Evolutionary conservation across 2,888 invertebrate species (phyloP).

Genomic region (Chymomyza caudatula): DNA sequence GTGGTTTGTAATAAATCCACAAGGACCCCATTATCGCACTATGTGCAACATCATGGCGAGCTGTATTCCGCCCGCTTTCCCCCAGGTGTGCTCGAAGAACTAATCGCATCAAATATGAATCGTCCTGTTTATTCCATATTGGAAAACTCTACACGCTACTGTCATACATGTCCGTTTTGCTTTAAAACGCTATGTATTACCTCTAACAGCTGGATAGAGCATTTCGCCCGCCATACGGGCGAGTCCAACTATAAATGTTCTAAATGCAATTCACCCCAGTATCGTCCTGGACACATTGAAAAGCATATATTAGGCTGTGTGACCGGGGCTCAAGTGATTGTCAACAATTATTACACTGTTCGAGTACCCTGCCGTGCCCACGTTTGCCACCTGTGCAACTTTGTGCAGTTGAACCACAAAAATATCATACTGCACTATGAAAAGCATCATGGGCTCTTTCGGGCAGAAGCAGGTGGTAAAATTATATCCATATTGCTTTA

Average conservation of each 20-base stretch:
- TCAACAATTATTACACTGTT: background rate
- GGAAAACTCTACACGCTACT: slow-evolving; percentile 20
- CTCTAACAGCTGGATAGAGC: slow-evolving; percentile 80
- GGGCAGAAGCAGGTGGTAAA: slow-evolving; percentile 27
- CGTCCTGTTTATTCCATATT: slow-evolving; percentile 30
- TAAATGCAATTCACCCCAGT: slow-evolving; percentile 77
- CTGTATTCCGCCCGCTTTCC: slow-evolving; percentile 68
- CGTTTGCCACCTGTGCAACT: slow-evolving; percentile 86
- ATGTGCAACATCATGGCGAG: slow-evolving; percentile 64
- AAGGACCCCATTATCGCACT: slow-evolving; percentile 48
- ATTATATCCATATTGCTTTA: slow-evolving; percentile 43
- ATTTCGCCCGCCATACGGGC: slow-evolving; percentile 87
- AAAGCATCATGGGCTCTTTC: slow-evolving; percentile 58
- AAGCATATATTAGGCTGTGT: slow-evolving; percentile 39
- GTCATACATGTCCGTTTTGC: slow-evolving; percentile 73
- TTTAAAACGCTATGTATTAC: slow-evolving; percentile 41
- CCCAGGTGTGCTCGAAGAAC: slow-evolving; percentile 50
- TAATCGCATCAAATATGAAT: slow-evolving; percentile 40
- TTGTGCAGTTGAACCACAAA: slow-evolving; percentile 82
- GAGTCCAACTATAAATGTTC: slow-evolving; percentile 85
- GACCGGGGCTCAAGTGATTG: slow-evolving; percentile 9
- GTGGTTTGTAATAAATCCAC: slow-evolving; percentile 54
- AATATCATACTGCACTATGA: slow-evolving; percentile 83
- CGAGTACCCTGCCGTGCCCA: slow-evolving; percentile 78
- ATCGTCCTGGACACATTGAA: slow-evolving; percentile 21